Evolutionary conservation across 30 jellyfish, hydroid and myxozoan genomes (phyloP), one percentile per base, ranked within the genome.

Genomic region (Aurelia sp.): DNA sequence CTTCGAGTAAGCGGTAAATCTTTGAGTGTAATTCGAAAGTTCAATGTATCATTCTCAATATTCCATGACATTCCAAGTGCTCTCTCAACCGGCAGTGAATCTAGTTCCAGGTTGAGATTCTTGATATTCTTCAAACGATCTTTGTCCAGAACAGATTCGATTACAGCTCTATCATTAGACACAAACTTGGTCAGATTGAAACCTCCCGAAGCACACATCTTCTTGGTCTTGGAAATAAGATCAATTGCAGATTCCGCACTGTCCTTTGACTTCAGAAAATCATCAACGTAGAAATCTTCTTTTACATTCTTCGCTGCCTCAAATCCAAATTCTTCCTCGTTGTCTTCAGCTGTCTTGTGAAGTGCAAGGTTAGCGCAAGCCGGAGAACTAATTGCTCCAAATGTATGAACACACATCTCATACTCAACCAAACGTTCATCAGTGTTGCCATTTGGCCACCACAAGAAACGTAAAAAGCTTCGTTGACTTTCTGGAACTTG

Each of bases 381-480:
- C 27, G 88, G 88, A 77, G 83, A 77, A 35, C 79, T 57, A 40
- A 62, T 47, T 11, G 88, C 88, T 15, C 88, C 88, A 77, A 77
- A 58, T 22, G 47, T 62, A 62, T 77, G 83, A 40, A 77, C 88
- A 47, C 64, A 19, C 88, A 77, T 77, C 81, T 77, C 66, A 62
- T 77, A 77, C 80, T 77, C 79, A n/a, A 35, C 79, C 40, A 62
- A 65, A 15, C 66, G 18, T 77, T 77, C 79, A 22, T 59, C 68
- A 4, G 68, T 62, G 86, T 79, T 57, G 47, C 89, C 89, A 62
- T 62, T 61, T 7, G 87, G 89, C 89, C 89, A 78, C 89, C 89
- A 78, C 37, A 78, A 60, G 90, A 64, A 80, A 47, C 90, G 73
- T 30, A 80, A 5, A 47, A 27, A 65, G 74, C 74, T 60, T 30